Base-by-base conservation (phyloP, 2,797 vertebrate species). In the Scolopax bukidnonensis region DNA sequence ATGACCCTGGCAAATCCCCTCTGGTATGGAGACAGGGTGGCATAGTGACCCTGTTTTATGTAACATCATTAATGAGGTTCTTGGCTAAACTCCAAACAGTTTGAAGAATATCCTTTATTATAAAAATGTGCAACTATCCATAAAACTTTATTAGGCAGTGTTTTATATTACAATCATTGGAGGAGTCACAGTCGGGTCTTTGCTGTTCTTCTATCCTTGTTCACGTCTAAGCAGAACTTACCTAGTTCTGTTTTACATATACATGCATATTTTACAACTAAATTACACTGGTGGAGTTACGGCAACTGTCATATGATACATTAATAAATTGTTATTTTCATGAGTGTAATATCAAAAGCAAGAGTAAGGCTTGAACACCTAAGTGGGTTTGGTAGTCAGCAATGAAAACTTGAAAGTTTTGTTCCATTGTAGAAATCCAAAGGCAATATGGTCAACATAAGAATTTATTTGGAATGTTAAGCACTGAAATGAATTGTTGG, bases 91-190 rank as follows among this genome's bases (percentile, higher is more conserved):
- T 90, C 53, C 87, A 87, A 95, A 73, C 19, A 18, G 79, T 87
- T 97, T 96, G 70, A 96, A 95, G 53, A 95, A 95, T 92, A 90
- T 94, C 83, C 51, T 97, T 98, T 96, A 97, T 96, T 97, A 92
- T 79, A 97, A 97, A 97, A 97, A 83, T 51, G 61, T 75, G 74
- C 80, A 73, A 15, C 65, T 90, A 45, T 79, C 79, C 88, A 65
- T 90, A 96, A 96, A 87, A 89, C 36, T 93, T 75, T 87, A 64
- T 87, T 96, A 94, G 94, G 71, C 76, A 92, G 12, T 95, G 76
- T 60, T 75, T 84, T 91, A 41, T 67, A 59, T 77, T 90, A 80
- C 73, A 96, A 0, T 91, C 40, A 41, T 51, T 64, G 24, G 50
- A 81, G 78, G 91, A 93, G 56, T 74, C 51, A 68, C 47, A 92